A percentile compares a stretch with the other conserved stretches of the same genome.
These are phyloP conservation scores for Neolamprologus multifasciatus DNA, from an alignment of 2,797 vertebrate genomes.

Conservation along the genomic window DNA sequence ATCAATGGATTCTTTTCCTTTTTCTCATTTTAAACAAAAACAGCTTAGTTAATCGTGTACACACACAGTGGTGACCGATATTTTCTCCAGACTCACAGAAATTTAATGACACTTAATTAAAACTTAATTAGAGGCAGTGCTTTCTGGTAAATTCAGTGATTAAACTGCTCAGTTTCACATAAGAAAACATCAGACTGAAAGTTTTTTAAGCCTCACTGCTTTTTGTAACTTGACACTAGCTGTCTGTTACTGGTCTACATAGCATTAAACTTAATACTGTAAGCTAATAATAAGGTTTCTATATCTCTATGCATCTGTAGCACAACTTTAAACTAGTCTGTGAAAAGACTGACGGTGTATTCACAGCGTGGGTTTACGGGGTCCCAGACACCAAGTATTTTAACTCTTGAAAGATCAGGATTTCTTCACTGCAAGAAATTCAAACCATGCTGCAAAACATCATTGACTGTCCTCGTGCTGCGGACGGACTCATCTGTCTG, in stretches of 20 bases:
- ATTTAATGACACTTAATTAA: not conserved
- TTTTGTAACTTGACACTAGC: not conserved
- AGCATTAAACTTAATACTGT: not conserved
- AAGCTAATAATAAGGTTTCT: not conserved
- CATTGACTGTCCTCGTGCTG: not conserved
- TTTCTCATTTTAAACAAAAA: not conserved
- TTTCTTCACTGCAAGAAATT: not conserved
- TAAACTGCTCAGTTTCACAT: not conserved
- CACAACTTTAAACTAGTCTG: not conserved
- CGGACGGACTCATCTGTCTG: not conserved
- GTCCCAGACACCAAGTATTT: accelerated
- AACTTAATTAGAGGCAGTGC: not conserved
- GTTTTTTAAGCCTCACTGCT: not conserved
- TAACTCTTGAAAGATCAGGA: not conserved
- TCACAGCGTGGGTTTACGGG: accelerated
- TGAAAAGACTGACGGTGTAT: not conserved
- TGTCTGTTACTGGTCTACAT: not conserved
- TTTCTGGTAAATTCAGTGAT: not conserved
- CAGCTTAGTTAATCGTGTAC: not conserved
- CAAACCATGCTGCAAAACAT: not conserved
- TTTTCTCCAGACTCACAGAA: not conserved
- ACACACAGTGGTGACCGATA: not conserved
- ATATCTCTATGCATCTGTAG: not conserved
- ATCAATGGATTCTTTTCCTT: not conserved
- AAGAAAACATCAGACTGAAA: accelerated